Evolutionary conservation across 1,140 invertebrate genomes (phyloP).

Genomic region (Oedothorax gibbosus): DNA sequence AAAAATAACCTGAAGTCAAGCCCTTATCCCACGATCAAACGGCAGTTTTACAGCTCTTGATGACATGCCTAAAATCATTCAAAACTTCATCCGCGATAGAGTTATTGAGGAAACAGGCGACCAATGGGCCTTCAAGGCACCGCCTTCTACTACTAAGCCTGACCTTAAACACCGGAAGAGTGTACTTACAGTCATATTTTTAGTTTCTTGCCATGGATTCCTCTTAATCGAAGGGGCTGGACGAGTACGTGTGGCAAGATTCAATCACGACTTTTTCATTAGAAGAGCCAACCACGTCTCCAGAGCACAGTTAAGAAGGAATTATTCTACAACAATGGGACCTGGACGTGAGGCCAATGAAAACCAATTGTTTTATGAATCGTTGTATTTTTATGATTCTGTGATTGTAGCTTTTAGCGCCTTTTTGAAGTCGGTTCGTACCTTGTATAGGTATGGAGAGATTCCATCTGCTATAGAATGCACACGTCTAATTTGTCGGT

Average conservation of each 20-base stretch:
- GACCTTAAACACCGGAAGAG: conserved; percentile 32
- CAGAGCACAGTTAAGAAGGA: neutral
- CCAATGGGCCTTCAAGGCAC: neutral
- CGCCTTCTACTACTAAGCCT: neutral
- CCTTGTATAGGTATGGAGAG: neutral
- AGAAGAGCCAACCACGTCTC: conserved; percentile 24
- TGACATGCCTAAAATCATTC: conserved; percentile 8
- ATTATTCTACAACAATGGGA: conserved; percentile 29
- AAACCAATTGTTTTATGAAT: conserved; percentile 16
- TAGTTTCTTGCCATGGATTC: conserved; percentile 30
- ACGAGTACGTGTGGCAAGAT: conserved; percentile 35
- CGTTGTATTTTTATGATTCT: conserved; percentile 1
- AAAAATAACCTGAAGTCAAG: neutral
- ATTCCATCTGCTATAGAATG: neutral
- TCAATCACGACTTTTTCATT: conserved; percentile 58
- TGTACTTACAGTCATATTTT: conserved; percentile 43
- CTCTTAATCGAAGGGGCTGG: conserved; percentile 35
- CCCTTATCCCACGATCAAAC: conserved; percentile 7
- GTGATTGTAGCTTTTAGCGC: conserved; percentile 26
- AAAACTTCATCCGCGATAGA: conserved; percentile 45
- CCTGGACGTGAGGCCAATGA: conserved; percentile 23
- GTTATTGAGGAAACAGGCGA: conserved; percentile 24
- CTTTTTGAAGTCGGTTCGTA: neutral
- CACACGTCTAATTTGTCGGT: neutral
- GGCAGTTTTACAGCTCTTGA: neutral